These are phyloP conservation scores for Percopsis transmontana DNA, from an alignment of 2,113 vertebrate genomes.

Conservation along the genomic window DNA sequence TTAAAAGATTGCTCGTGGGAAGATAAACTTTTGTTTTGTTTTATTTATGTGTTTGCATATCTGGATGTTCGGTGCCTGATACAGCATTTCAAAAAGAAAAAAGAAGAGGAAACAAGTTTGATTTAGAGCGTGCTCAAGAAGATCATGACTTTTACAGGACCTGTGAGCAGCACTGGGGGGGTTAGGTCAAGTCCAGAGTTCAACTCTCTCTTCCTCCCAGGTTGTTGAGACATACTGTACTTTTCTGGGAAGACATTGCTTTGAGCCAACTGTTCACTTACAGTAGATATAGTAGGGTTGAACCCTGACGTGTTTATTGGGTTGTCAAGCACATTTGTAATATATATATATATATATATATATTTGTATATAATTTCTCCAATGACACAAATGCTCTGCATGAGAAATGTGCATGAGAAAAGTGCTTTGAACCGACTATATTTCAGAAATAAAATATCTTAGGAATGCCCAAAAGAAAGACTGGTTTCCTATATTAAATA, in stretches of 20 bases:
- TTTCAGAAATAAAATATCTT: not conserved
- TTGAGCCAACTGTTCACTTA: slow-evolving; percentile 34
- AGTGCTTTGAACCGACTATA: not conserved
- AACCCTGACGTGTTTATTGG: slow-evolving; percentile 5
- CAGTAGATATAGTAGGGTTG: slow-evolving; percentile 17
- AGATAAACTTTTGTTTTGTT: slow-evolving; percentile 25
- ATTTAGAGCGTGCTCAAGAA: slow-evolving; percentile 22
- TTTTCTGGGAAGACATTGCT: slow-evolving; percentile 61
- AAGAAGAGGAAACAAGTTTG: slow-evolving; percentile 33
- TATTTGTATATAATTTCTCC: not conserved
- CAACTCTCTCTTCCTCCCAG: slow-evolving; percentile 53
- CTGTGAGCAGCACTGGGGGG: slow-evolving; percentile 13
- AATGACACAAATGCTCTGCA: slow-evolving; percentile 7
- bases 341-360: not conserved
- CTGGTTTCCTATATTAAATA: not conserved
- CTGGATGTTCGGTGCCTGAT: slow-evolving; percentile 6
- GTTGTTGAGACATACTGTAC: slow-evolving; percentile 32
- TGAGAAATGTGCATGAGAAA: slow-evolving; percentile 2
- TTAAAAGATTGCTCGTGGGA: no score
- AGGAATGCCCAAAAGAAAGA: not conserved
- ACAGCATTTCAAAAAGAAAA: not conserved
- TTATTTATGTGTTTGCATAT: slow-evolving; percentile 1
- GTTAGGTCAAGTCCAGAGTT: slow-evolving; percentile 48
- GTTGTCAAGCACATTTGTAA: slow-evolving; percentile 1
- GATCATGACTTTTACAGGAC: slow-evolving; percentile 10